phyloP scores from a whole-genome alignment of 1,140 invertebrate genomes.

The Drosophila tsacasi region DNA sequence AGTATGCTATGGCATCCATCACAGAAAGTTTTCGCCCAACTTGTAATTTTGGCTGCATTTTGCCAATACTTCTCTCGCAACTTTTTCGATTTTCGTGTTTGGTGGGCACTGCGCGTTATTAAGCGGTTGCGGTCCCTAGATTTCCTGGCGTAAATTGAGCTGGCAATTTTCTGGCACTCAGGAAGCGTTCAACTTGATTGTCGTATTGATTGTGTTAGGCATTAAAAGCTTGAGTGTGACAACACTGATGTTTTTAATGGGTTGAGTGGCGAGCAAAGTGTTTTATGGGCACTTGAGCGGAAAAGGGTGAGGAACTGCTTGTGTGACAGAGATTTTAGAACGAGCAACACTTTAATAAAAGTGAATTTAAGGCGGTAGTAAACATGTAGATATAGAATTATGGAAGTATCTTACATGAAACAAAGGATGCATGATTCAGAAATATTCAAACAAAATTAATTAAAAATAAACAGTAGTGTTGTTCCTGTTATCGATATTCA shows the following conservation, averaged over 20 bases:
- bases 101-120: conserved; percentile 28
- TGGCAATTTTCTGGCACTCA: conserved; percentile 24
- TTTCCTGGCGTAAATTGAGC: conserved; percentile 30
- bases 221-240: conserved; percentile 26
- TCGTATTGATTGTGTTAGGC: conserved; percentile 30
- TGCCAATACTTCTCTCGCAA: conserved; percentile 29
- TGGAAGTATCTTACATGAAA: neutral
- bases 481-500: neutral
- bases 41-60: conserved; percentile 39
- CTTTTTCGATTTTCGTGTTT: conserved; percentile 37
- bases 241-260: conserved; percentile 30
- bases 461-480: neutral
- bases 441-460: neutral
- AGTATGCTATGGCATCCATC: conserved; percentile 49
- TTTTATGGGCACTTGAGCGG: conserved; percentile 3
- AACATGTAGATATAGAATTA: no score
- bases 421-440: neutral
- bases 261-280: conserved; percentile 11
- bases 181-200: conserved; percentile 22
- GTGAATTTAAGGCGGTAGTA: no score
- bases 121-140: conserved; percentile 35
- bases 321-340: neutral
- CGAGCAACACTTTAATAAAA: neutral
- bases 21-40: conserved; percentile 20
- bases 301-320: neutral